Conservation (phyloP, 2,888 invertebrate genomes). For the Chrysina gloriosa region DNA sequence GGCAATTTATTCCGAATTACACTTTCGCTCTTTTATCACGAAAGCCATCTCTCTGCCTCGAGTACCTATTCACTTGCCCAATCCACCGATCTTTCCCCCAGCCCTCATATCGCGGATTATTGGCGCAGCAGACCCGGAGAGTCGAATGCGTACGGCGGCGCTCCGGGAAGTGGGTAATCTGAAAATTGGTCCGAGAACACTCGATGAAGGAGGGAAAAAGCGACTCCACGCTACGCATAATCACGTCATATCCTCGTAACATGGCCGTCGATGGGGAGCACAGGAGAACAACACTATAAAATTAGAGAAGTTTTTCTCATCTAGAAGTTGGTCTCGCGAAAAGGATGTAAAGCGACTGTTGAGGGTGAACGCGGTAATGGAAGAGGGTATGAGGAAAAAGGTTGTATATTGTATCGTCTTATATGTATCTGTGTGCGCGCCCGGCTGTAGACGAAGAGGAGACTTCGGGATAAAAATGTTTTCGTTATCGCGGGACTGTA, state of each 20-base stretch:
- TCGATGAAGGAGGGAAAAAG: constrained; percentile 36
- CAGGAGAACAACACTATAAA: constrained; percentile 49
- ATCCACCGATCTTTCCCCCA: not conserved
- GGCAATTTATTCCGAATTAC: not conserved
- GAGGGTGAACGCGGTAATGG: not conserved
- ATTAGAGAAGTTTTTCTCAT: constrained; percentile 44
- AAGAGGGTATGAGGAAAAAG: not conserved
- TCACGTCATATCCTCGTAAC: constrained; percentile 59
- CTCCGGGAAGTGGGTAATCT: constrained; percentile 62
- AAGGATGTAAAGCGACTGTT: not conserved
- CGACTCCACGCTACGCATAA: constrained; percentile 59
- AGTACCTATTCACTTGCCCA: not conserved
- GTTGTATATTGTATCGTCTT: not conserved
- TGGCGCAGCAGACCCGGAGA: constrained; percentile 48
- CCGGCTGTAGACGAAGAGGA: constrained; percentile 31
- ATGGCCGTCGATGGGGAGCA: constrained; percentile 24
- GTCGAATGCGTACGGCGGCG: constrained; percentile 53
- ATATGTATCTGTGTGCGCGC: constrained; percentile 5
- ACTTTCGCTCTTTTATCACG: not conserved
- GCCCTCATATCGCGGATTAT: not conserved
- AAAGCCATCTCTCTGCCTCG: not conserved
- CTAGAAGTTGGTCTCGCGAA: not conserved
- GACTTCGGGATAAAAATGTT: constrained; percentile 35
- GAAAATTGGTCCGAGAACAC: constrained; percentile 59
- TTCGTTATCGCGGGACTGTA: constrained; percentile 39